Evolutionary conservation across 2,797 vertebrate species (phyloP).

Genomic region (Lutjanus campechanus): DNA sequence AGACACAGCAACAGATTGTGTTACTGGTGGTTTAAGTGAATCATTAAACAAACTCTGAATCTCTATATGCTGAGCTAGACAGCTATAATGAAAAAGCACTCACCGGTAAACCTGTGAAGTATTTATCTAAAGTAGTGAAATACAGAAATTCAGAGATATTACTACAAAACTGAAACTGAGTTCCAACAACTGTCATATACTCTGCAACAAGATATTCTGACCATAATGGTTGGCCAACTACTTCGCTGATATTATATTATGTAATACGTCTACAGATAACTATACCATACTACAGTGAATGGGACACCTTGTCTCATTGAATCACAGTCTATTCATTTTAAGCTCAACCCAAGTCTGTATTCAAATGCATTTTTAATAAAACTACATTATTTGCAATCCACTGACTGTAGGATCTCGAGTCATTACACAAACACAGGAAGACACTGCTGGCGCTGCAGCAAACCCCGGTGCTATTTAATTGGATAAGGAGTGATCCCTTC

Average conservation of each 20-base stretch:
- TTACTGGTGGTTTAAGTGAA: constrained; percentile 77
- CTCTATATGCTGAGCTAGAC: constrained; percentile 50
- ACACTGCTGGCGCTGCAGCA: constrained; percentile 64
- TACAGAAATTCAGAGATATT: background rate
- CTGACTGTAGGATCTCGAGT: constrained; percentile 42
- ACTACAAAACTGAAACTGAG: background rate
- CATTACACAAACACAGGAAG: constrained; percentile 49
- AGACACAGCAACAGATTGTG: constrained; percentile 76
- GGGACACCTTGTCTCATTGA: background rate
- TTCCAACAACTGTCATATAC: constrained; percentile 7
- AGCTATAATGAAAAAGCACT: constrained; percentile 29
- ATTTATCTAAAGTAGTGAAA: background rate
- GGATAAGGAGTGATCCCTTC: constrained; percentile 83
- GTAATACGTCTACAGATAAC: constrained; percentile 42
- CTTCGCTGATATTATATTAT: constrained; percentile 48
- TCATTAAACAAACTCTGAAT: constrained; percentile 76
- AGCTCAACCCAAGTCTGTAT: background rate
- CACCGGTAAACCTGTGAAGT: background rate
- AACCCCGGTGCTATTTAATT: constrained; percentile 77
- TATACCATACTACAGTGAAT: background rate
- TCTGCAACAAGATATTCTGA: constrained; percentile 3
- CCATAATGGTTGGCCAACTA: background rate
- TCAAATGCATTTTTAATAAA: constrained; percentile 11
- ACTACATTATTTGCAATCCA: constrained; percentile 18
- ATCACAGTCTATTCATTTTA: background rate